Base-by-base conservation (phyloP, 1,140 invertebrate species). In the Manduca sexta region DNA sequence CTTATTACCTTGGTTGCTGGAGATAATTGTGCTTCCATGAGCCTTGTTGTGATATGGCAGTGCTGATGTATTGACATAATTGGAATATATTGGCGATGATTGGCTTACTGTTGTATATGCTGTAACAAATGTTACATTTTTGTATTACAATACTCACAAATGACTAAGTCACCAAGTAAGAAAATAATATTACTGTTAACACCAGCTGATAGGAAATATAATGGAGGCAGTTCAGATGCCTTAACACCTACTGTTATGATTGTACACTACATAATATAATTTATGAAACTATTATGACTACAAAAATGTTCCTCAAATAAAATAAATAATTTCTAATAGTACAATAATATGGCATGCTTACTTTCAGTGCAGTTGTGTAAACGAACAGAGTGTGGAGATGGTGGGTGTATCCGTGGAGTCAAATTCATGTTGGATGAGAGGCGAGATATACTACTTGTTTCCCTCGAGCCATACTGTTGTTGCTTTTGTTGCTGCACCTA, bases 31-130 rank as follows among this genome's bases (percentile, higher is more conserved):
- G 40, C 82, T 83, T 21, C 74, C 85, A 53, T 88, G 88, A 33
- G 75, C 65, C 56, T 88, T 82, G 52, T 85, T 86, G 60, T 87
- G 85, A 49, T 88, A 88, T 11, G 89, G 73, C 3, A 88, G 76
- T 47, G 74, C 70, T 18, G 84, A 73, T 26, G 83, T 75, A 49
- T 69, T 85, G 6, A 86, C 74, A 56, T 82, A 85, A 52, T 87
- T 87, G 8, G 84, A 86, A 56, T 91, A 89, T 80, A 89, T 91
- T 74, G 76, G 73, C 55, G 87, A 75, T 59, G 84, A 68, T 74
- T 88, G 80, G 80, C 88, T 78, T 76, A 86, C 66, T 76, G 86
- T 62, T 73, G 88, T 60, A 50, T 80, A 87, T 10, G 76, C 85
- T 87, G 58, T 15, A 83, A 78, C 1, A 60, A 57, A 29, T 30